These are phyloP conservation scores for Lipophrys pholis DNA, from an alignment of 2,113 vertebrate species.

Conservation along the genomic window DNA sequence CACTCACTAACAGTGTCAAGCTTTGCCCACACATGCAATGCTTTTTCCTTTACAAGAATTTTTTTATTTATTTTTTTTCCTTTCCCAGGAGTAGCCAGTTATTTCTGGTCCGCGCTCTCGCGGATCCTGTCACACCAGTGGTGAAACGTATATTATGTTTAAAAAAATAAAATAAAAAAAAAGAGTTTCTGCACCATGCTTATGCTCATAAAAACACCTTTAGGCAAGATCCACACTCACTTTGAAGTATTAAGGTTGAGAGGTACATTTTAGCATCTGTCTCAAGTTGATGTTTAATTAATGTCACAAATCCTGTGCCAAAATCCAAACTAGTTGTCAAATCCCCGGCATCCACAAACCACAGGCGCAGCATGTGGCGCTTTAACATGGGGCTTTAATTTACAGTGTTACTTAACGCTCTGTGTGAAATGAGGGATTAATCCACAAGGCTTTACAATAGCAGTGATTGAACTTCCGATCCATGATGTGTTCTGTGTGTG, in stretches of 20 bases:
- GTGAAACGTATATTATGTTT: slow-evolving; percentile 9
- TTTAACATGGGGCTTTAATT: slow-evolving; percentile 70
- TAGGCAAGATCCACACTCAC: slow-evolving; percentile 1
- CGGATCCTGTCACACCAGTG: not conserved
- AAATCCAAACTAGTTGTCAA: slow-evolving; percentile 67
- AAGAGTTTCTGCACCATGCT: not conserved
- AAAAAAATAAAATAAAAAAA: no score
- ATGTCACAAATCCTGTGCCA: slow-evolving; percentile 59
- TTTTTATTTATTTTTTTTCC: not conserved
- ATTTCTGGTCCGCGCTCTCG: slow-evolving; percentile 11
- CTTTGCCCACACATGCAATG: slow-evolving; percentile 55
- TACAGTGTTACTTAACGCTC: slow-evolving; percentile 67
- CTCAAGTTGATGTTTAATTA: slow-evolving; percentile 62
- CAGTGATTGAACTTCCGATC: slow-evolving; percentile 62
- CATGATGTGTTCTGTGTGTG: slow-evolving; percentile 27
- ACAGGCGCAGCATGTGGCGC: slow-evolving; percentile 61
- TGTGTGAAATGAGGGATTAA: slow-evolving; percentile 68
- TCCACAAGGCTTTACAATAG: slow-evolving; percentile 68
- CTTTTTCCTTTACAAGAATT: slow-evolving; percentile 34
- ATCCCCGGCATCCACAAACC: slow-evolving; percentile 51
- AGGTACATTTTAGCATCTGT: slow-evolving; percentile 43
- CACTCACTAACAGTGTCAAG: slow-evolving; percentile 65
- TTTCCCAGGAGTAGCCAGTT: slow-evolving; percentile 1
- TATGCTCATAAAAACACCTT: slow-evolving; percentile 17
- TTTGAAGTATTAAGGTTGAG: slow-evolving; percentile 29